phyloP scores from a whole-genome alignment of 2,888 invertebrate species.

The Lypha dubia region DNA sequence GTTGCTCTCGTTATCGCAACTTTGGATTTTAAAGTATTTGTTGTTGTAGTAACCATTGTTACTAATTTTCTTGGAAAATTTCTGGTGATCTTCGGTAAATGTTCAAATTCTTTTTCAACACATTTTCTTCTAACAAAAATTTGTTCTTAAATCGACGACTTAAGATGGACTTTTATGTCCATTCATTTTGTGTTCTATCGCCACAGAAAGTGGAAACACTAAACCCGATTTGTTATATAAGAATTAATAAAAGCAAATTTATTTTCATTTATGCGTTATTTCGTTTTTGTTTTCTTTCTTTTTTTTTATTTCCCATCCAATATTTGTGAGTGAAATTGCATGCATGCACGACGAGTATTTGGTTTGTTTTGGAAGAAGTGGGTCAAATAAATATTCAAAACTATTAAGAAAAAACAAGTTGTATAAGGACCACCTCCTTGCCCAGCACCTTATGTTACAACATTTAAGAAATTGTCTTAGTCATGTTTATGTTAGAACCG shows the following conservation, averaged over 20 bases:
- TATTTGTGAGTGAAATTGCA: conserved; percentile 12
- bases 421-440: conserved; percentile 75
- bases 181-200: background rate
- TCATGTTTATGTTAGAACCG: conserved; percentile 28
- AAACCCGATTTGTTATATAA: background rate
- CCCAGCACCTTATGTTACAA: conserved; percentile 63
- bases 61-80: too few species aligned
- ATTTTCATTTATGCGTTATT: conserved; percentile 28
- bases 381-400: conserved; percentile 68
- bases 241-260: conserved; percentile 10
- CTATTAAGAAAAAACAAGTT: background rate
- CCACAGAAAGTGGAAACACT: background rate
- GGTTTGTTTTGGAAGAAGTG: conserved; percentile 53
- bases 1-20: too few species aligned
- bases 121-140: too few species aligned
- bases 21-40: too few species aligned
- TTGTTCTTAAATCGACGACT: too few species aligned
- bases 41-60: too few species aligned
- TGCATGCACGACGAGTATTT: conserved; percentile 16
- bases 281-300: conserved; percentile 10
- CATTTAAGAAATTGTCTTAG: conserved; percentile 60
- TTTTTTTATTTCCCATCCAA: conserved; percentile 7
- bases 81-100: too few species aligned
- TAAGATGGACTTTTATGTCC: background rate
- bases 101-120: too few species aligned